Percentiles rank a stretch among this genome's conserved stretches.
Conservation (phyloP, 1,140 invertebrate species). For the Muscidifurax raptorellus region DNA sequence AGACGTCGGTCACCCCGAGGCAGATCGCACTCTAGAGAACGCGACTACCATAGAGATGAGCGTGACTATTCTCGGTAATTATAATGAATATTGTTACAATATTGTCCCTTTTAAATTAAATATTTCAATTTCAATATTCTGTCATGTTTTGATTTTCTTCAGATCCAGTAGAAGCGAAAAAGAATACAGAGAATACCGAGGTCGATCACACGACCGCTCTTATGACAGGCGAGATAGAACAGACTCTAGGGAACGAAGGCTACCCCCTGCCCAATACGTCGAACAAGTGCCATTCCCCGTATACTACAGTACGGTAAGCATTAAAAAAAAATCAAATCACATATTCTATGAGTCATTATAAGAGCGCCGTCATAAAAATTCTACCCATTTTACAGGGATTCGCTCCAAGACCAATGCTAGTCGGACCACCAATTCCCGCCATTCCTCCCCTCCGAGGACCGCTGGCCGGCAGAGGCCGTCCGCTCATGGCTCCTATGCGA, state of each 20-base stretch:
- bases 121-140: background rate
- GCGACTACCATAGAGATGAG: conserved; percentile 25
- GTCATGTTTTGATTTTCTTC: background rate
- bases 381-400: conserved; percentile 1
- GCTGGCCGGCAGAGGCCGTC: background rate
- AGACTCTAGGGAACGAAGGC: background rate
- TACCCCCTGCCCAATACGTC: background rate
- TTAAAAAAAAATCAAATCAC: background rate
- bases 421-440: conserved; percentile 9
- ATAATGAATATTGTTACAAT: background rate
- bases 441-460: conserved; percentile 8
- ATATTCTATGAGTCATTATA: background rate
- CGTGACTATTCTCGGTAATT: conserved; percentile 20
- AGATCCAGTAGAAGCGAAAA: conserved; percentile 28
- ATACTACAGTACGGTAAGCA: conserved; percentile 25
- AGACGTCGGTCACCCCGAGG: background rate
- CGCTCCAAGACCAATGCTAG: conserved; percentile 23
- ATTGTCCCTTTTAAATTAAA: background rate
- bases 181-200: conserved; percentile 11
- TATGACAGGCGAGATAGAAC: conserved; percentile 10
- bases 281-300: conserved; percentile 24
- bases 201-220: background rate
- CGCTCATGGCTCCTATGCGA: background rate
- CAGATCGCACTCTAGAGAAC: conserved; percentile 25
- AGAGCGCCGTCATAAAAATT: background rate